Conservation (phyloP, 1,140 invertebrate genomes). For the silkworm (Bombyx mori) region ASM3026992v2 NC_085123.1:7103501-7104000, state of each 20-base stretch:
- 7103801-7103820: no score
- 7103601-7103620: slow-evolving; percentile 15
- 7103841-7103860: no score
- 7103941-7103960: no score
- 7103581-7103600: slow-evolving; percentile 16
- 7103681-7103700: slow-evolving; percentile 16
- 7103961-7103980: no score
- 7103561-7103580: slow-evolving; percentile 17
- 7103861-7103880: no score
- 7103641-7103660: slow-evolving; percentile 25
- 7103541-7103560: slow-evolving; percentile 8
- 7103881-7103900: no score
- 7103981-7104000: no score
- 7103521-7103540: not conserved
- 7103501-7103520: no score
- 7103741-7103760: not conserved
- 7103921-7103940: no score
- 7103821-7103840: no score
- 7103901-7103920: no score
- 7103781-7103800: no score
- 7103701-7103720: slow-evolving; percentile 24
- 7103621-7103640: slow-evolving; percentile 30
- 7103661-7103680: slow-evolving; percentile 13
- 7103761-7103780: not conserved
- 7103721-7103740: slow-evolving; percentile 10